Evolutionary conservation across 2,113 vertebrate species (phyloP), one percentile per base, ranked within the genome.

Genomic region (Rhea americana): DNA sequence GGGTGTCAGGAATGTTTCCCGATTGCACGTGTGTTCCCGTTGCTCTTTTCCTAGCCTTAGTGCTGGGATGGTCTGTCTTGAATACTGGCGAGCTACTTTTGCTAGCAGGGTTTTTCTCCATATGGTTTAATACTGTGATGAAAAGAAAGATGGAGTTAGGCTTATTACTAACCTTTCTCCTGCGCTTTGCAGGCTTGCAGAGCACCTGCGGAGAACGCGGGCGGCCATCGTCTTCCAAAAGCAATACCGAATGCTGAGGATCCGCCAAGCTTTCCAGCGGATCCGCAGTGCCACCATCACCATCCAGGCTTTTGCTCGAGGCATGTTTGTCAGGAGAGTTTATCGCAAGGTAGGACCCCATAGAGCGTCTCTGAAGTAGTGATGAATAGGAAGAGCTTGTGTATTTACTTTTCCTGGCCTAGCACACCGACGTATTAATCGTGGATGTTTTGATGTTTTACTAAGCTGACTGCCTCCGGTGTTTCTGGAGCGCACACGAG

Each of bases 241-340:
- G 87, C 98, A 99, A 91, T 98, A 93, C 67, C 98, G 99, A 6
- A 99, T 99, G 99, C 93, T 91, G 81, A 97, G 96, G 56, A 97
- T 98, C 24, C 78, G 91, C 22, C 97, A 63, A 39, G 97, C 96
- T 5, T 99, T 96, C 89, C 97, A 94, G 95, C 97, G 93, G 20
- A 59, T 97, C 79, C 96, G 92, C 37, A 48, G 8, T 1, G 98
- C 99, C 0, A 82, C 97, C 0, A 0, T 99, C 86, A 96, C 98
- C 85, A 98, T 99, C 93, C 99, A 99, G 97, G 98, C 99, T 80
- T 99, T 97, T 58, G 55, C 98, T 26, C 95, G 98, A 45, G 99
- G 98, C 89, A 98, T 98, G 99, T 98, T 98, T 78, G 98, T 98
- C 37, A 98, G 99, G 82, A 97, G 97, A 72, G 94, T 95, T 70